Conservation (phyloP, 1,140 invertebrate genomes). For the Plodia interpunctella region DNA sequence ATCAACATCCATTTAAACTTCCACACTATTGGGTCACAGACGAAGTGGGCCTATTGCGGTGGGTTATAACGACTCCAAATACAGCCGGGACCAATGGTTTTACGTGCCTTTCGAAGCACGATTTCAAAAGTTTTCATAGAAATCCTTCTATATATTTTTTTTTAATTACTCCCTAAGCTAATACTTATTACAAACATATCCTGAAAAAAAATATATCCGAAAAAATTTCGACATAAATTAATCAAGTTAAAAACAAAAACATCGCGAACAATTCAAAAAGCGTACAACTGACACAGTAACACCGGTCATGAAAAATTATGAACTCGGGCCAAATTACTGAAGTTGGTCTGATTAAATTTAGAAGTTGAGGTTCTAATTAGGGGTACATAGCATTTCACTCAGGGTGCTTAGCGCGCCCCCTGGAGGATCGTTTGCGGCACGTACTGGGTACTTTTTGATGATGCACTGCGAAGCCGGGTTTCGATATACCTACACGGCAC, state of each 20-base stretch:
- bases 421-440: slow-evolving; percentile 35
- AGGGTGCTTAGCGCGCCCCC: slow-evolving; percentile 41
- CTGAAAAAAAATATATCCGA: not conserved
- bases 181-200: too few relatives aligned
- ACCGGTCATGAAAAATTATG: slow-evolving; percentile 62
- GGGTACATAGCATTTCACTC: slow-evolving; percentile 70
- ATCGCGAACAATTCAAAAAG: not conserved
- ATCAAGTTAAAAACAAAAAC: not conserved
- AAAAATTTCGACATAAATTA: not conserved
- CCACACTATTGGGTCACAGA: too few relatives aligned
- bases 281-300: slow-evolving; percentile 8
- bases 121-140: too few relatives aligned
- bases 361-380: slow-evolving; percentile 68
- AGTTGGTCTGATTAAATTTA: slow-evolving; percentile 73
- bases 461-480: slow-evolving; percentile 11
- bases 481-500: not conserved
- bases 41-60: too few relatives aligned
- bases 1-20: too few relatives aligned
- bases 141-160: too few relatives aligned
- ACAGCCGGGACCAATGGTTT: too few relatives aligned
- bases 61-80: too few relatives aligned
- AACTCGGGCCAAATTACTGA: slow-evolving; percentile 50
- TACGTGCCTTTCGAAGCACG: too few relatives aligned
- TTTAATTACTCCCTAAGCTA: too few relatives aligned
- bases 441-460: slow-evolving; percentile 31